Percentiles rank a stretch among this genome's conserved stretches.
Conservation (phyloP, 1,140 invertebrate genomes). For the Hyposmocoma kahamanoa region DNA sequence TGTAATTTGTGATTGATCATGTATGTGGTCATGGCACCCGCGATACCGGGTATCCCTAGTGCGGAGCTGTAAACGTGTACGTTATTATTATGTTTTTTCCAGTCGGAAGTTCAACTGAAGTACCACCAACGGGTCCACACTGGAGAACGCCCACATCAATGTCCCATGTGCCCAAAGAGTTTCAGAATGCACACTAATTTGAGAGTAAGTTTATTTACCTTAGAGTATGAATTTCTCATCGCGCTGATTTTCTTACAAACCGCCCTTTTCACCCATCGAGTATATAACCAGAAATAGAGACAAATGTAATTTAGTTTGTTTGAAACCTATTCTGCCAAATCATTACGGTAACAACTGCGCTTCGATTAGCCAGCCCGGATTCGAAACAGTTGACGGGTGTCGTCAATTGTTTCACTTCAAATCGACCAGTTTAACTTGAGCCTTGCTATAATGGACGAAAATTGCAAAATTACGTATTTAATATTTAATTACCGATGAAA, state of each 20-base stretch:
- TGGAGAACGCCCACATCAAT: constrained; percentile 79
- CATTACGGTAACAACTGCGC: background rate
- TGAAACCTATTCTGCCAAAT: background rate
- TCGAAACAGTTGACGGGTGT: too few species aligned
- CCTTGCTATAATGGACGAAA: too few species aligned
- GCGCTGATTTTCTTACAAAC: too few species aligned
- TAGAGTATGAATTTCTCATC: background rate
- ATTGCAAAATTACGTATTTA: too few species aligned
- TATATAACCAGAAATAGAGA: background rate
- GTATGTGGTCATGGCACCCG: too few species aligned
- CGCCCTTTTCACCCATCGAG: too few species aligned
- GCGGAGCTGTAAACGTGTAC: background rate
- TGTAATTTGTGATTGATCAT: too few species aligned
- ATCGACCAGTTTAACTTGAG: too few species aligned
- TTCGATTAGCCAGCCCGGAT: background rate
- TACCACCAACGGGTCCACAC: constrained; percentile 76
- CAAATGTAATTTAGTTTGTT: background rate
- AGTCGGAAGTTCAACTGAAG: constrained; percentile 9
- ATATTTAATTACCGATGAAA: too few species aligned
- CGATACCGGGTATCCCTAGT: background rate
- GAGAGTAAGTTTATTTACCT: background rate
- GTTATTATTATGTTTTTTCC: background rate
- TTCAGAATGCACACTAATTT: constrained; percentile 4
- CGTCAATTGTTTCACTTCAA: too few species aligned
- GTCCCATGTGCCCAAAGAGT: constrained; percentile 69